phyloP scores from a whole-genome alignment of 2,888 invertebrate species.

The Nudaria mundana region DNA sequence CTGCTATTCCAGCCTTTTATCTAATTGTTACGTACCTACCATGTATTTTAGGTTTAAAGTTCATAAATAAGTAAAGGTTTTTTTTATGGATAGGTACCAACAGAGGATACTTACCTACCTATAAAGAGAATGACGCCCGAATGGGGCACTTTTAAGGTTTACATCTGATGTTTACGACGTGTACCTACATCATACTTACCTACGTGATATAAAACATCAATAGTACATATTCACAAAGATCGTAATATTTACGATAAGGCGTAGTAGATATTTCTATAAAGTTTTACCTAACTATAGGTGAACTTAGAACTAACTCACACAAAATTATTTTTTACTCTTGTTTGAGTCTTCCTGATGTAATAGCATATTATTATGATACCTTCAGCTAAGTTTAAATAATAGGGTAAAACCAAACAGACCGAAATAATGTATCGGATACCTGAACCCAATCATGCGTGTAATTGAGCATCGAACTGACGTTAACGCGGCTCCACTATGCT shows the following conservation, averaged over 20 bases:
- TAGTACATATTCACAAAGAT: slow-evolving; percentile 31
- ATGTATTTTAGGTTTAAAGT: slow-evolving; percentile 7
- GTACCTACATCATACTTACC: too few species aligned
- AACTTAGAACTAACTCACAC: too few species aligned
- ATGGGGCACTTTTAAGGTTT: slow-evolving; percentile 41
- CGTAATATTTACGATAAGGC: slow-evolving; percentile 6
- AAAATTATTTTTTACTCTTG: too few species aligned
- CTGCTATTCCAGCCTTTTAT: not conserved
- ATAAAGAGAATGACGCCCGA: slow-evolving; percentile 44
- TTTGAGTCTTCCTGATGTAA: too few species aligned
- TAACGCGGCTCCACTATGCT: slow-evolving; percentile 18
- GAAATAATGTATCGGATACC: slow-evolving; percentile 16
- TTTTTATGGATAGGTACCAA: slow-evolving; percentile 32
- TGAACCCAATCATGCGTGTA: slow-evolving; percentile 53
- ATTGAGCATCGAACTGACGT: slow-evolving; percentile 51
- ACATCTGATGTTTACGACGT: slow-evolving; percentile 45
- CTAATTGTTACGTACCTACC: not conserved
- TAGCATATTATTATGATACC: too few species aligned
- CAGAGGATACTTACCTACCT: too few species aligned
- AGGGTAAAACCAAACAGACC: slow-evolving; percentile 3
- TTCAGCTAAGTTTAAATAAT: too few species aligned
- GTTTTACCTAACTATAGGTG: not conserved
- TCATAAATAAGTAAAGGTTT: slow-evolving; percentile 26
- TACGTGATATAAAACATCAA: slow-evolving; percentile 42
- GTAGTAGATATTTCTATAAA: not conserved